phyloP scores from a whole-genome alignment of 1,140 invertebrate species.

The Drosophila mayri region DNA sequence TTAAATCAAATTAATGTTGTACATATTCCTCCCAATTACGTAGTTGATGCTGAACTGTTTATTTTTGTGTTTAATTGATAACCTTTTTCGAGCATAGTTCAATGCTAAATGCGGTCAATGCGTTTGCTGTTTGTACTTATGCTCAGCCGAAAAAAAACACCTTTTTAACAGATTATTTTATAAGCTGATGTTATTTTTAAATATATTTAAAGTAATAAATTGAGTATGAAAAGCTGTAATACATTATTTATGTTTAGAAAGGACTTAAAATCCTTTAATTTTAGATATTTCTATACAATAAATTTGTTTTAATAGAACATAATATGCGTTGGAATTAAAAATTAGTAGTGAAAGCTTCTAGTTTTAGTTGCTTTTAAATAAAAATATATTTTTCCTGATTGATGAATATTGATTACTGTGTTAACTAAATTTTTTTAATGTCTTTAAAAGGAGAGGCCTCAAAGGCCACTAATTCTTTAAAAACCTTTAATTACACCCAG shows the following conservation, averaged over 20 bases:
- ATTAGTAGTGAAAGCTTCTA: neutral
- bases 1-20: constrained; percentile 11
- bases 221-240: too few species aligned
- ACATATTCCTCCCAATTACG: constrained; percentile 5
- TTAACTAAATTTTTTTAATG: neutral
- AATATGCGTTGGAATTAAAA: neutral
- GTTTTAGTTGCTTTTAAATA: neutral
- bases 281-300: too few species aligned
- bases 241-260: neutral
- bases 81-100: constrained; percentile 59
- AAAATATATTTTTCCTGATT: neutral
- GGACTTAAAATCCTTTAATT: neutral
- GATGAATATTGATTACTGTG: too few species aligned
- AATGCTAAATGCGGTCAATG: constrained; percentile 72
- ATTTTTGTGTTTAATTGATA: constrained; percentile 47
- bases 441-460: neutral
- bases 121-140: constrained; percentile 25
- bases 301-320: neutral
- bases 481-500: too few species aligned
- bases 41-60: constrained; percentile 19
- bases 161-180: neutral
- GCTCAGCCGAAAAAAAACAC: constrained; percentile 5
- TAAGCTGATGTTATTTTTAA: neutral
- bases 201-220: neutral
- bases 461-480: too few species aligned